Base-by-base conservation (phyloP, 2,888 invertebrate genomes). In the Suillia variegata region DNA sequence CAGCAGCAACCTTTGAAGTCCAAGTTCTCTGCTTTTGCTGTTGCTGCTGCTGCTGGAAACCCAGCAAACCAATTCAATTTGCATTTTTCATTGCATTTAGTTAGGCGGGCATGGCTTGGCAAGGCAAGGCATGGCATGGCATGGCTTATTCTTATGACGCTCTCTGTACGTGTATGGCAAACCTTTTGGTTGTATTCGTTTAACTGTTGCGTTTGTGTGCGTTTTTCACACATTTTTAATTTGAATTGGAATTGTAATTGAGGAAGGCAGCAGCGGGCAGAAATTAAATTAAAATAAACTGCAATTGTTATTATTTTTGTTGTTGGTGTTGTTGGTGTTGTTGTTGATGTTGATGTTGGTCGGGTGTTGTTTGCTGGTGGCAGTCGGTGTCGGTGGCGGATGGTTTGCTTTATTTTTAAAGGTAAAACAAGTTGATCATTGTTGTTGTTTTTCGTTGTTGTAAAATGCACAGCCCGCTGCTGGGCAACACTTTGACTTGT, bases 371-470 rank as follows among this genome's bases (percentile, higher is more conserved):
- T n/a, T n/a, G n/a, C n/a, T n/a, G n/a, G n/a, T n/a, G n/a, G n/a
- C n/a, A n/a, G n/a, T n/a, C n/a, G n/a, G n/a, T n/a, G n/a, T n/a
- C n/a, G n/a, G n/a, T n/a, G n/a, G n/a, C n/a, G n/a, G n/a, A n/a
- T n/a, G n/a, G n/a, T n/a, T n/a, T n/a, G 26, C 26, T 26, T 49
- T 49, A 49, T 49, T 49, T 49, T 49, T 49, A 49, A 49, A 49
- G 49, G 49, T 49, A 22, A 49, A 49, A 49, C 49, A 20, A 49
- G 21, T 49, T 49, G 49, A 2, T 2, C 8, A 47, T 12, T 2
- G 38, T 47, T 33, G 57, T 31, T 42, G 56, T 13, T 21, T 22
- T 48, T 48, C 8, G 48, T 20, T 17, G 47, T n/a, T n/a, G n/a
- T n/a, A n/a, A n/a, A n/a, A n/a, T n/a, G n/a, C n/a, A n/a, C n/a